These are phyloP conservation scores for Drosophila sechellia DNA, from an alignment of 1,140 invertebrate genomes.

Conservation along the genomic window DNA sequence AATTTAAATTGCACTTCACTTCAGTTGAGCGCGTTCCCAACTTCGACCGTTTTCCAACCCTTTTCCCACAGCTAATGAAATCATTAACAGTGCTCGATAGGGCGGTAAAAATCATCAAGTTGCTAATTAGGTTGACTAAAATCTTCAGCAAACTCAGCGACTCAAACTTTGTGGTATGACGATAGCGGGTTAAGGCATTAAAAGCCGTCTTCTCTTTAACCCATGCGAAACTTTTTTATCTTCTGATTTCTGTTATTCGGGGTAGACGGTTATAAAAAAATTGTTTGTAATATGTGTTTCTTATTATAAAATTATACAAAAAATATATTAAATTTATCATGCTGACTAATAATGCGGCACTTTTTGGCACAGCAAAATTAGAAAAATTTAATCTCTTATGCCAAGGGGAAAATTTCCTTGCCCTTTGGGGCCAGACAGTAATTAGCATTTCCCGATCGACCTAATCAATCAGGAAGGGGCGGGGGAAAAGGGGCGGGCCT, in stretches of 20 bases:
- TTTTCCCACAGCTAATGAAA: conserved; percentile 56
- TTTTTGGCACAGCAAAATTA: conserved; percentile 17
- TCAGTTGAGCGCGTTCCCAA: neutral
- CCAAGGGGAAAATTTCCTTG: conserved; percentile 14
- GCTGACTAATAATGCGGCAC: neutral
- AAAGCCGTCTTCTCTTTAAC: conserved; percentile 2
- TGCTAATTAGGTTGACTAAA: conserved; percentile 80
- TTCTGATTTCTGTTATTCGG: neutral
- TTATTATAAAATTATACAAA: too few species aligned
- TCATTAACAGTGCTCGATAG: conserved; percentile 73
- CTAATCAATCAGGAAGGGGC: conserved; percentile 35
- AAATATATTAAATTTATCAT: too few species aligned
- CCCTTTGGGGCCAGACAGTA: conserved; percentile 41
- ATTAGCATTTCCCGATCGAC: conserved; percentile 80
- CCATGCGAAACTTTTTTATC: conserved; percentile 24
- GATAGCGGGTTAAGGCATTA: conserved; percentile 19
- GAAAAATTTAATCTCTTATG: conserved; percentile 50
- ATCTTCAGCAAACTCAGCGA: conserved; percentile 24
- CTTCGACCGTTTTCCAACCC: conserved; percentile 1
- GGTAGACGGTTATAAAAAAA: too few species aligned
- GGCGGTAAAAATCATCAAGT: conserved; percentile 79
- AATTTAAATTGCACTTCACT: conserved; percentile 64
- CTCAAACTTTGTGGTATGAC: conserved; percentile 48
- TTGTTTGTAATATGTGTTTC: too few species aligned
- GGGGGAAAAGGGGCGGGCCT: conserved; percentile 5